Evolutionary conservation across 1,140 invertebrate genomes (phyloP).

Genomic region (Heliconius congener): DNA sequence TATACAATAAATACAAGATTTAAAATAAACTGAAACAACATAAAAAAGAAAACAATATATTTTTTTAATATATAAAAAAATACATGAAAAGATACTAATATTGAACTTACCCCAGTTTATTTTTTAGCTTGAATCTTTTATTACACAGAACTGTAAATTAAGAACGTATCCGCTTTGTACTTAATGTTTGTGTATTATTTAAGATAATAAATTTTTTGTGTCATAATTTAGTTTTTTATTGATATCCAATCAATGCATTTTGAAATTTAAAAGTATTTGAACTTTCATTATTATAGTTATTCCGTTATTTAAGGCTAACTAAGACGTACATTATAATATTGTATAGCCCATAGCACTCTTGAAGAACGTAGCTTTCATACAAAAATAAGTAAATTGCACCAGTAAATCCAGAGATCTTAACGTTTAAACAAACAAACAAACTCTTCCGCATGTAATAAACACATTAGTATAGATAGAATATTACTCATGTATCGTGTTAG

Average conservation of each 20-base stretch:
- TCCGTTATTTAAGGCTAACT: too few species aligned
- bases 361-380: too few species aligned
- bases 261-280: neutral
- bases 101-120: neutral
- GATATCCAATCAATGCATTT: neutral
- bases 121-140: neutral
- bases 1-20: neutral
- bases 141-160: neutral
- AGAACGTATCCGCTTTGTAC: conserved; percentile 12
- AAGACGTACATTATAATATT: too few species aligned
- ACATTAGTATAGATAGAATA: too few species aligned
- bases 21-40: neutral
- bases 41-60: neutral
- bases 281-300: too few species aligned
- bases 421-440: too few species aligned
- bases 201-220: conserved; percentile 31
- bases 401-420: too few species aligned
- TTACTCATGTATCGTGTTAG: too few species aligned
- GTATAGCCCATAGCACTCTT: too few species aligned
- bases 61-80: too few species aligned
- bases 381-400: too few species aligned
- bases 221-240: conserved; percentile 18
- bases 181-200: conserved; percentile 31
- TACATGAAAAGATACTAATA: neutral
- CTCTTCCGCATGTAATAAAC: too few species aligned